Conservation (phyloP, 2,113 vertebrate genomes). For the Nothobranchius kuhntae region DNA sequence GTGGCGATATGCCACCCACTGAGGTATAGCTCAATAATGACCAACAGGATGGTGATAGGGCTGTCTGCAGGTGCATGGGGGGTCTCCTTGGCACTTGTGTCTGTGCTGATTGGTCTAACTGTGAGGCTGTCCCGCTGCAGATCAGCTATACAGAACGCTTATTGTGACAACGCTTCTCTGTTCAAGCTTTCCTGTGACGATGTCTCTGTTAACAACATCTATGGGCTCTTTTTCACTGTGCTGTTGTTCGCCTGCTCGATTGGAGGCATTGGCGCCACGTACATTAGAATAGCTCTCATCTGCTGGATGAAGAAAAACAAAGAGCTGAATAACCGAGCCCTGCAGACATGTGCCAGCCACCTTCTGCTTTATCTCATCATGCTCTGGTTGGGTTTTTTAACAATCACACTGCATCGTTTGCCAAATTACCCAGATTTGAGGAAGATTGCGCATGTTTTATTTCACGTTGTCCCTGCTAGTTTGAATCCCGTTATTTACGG, state of each 20-base stretch:
- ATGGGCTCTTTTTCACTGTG: constrained; percentile 68
- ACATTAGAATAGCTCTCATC: constrained; percentile 61
- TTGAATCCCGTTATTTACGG: constrained; percentile 71
- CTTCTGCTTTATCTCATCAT: constrained; percentile 67
- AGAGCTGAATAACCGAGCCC: constrained; percentile 57
- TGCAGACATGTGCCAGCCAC: constrained; percentile 70
- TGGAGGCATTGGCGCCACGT: constrained; percentile 54
- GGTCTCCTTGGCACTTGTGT: constrained; percentile 53
- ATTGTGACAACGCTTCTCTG: constrained; percentile 65
- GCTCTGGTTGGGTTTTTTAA: constrained; percentile 60
- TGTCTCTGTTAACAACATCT: constrained; percentile 66
- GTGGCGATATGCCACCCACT: constrained; percentile 66
- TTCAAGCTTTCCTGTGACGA: constrained; percentile 71
- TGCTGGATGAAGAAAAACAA: constrained; percentile 66
- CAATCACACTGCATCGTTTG: constrained; percentile 67
- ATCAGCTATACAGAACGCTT: constrained; percentile 51
- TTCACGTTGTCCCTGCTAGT: constrained; percentile 66
- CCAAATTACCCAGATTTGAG: constrained; percentile 59
- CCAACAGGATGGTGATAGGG: constrained; percentile 35
- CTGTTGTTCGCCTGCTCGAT: constrained; percentile 66
- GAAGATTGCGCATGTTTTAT: constrained; percentile 59
- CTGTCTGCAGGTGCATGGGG: constrained; percentile 61
- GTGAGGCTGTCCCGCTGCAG: constrained; percentile 58
- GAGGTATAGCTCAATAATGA: constrained; percentile 66
- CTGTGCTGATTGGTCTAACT: constrained; percentile 58